Percentiles rank a stretch among this genome's conserved stretches.
Evolutionary conservation across 2,888 invertebrate species (phyloP).

Genomic region (Allophyes oxyacanthae): DNA sequence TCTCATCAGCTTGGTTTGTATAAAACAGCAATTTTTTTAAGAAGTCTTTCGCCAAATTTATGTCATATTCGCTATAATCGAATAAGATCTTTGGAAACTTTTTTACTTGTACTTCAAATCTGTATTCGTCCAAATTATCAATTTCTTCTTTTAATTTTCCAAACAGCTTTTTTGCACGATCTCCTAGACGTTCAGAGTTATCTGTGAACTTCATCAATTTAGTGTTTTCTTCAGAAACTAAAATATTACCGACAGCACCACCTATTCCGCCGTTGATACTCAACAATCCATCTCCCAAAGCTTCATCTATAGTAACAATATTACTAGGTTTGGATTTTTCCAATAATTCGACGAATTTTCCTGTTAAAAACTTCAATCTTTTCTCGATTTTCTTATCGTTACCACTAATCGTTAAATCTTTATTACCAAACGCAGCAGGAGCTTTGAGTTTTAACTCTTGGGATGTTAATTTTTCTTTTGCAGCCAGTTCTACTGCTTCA

Average conservation of each 20-base stretch:
- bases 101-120: slow-evolving; percentile 2
- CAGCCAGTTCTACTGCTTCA: slow-evolving; percentile 24
- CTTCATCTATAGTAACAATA: slow-evolving; percentile 21
- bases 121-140: slow-evolving; percentile 12
- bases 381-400: slow-evolving; percentile 10
- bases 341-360: background rate
- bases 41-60: slow-evolving; percentile 12
- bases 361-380: background rate
- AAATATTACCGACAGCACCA: slow-evolving; percentile 24
- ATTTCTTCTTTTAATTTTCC: background rate
- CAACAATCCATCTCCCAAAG: slow-evolving; percentile 9
- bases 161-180: background rate
- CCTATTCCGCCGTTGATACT: slow-evolving; percentile 22
- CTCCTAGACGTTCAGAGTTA: background rate
- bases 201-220: slow-evolving; percentile 17
- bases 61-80: slow-evolving; percentile 8
- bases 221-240: slow-evolving; percentile 14
- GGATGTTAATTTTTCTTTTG: slow-evolving; percentile 11
- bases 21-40: slow-evolving; percentile 28
- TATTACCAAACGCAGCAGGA: slow-evolving; percentile 41
- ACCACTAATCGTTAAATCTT: slow-evolving; percentile 33
- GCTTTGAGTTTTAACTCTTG: slow-evolving; percentile 30
- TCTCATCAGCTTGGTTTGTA: slow-evolving; percentile 29
- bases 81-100: slow-evolving; percentile 16
- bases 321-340: background rate